Conservation (phyloP, 1,140 invertebrate species). For the Sinonovacula constricta region DNA sequence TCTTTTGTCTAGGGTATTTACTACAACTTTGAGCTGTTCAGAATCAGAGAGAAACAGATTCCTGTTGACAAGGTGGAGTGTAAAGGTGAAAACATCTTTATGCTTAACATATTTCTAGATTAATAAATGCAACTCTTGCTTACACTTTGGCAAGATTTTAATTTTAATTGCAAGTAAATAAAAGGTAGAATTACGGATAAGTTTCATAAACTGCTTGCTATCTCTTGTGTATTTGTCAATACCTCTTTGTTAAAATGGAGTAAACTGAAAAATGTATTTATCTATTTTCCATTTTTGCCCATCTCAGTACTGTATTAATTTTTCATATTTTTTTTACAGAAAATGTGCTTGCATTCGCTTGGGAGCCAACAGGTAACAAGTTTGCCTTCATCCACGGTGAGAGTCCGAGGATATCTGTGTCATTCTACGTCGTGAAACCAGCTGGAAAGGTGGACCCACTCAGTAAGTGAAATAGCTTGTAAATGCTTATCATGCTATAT, state of each 20-base stretch:
- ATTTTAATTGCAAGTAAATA: conserved; percentile 1
- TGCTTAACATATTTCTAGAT: too few species aligned
- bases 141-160: too few species aligned
- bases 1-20: conserved; percentile 89
- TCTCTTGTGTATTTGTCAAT: too few species aligned
- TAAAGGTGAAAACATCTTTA: too few species aligned
- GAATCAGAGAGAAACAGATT: conserved; percentile 97
- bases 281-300: neutral
- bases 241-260: too few species aligned
- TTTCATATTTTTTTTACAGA: conserved; percentile 72
- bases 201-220: too few species aligned
- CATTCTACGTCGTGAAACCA: conserved; percentile 94
- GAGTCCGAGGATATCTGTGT: conserved; percentile 91
- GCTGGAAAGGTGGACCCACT: conserved; percentile 91
- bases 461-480: conserved; percentile 81
- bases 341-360: conserved; percentile 95
- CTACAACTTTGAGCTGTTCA: conserved; percentile 99
- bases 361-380: conserved; percentile 98
- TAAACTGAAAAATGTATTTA: too few species aligned
- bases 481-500: too few species aligned
- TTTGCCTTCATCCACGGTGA: conserved; percentile 98
- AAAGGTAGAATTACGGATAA: too few species aligned
- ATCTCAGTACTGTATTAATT: neutral
- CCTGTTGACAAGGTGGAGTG: conserved; percentile 98
- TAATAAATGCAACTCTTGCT: too few species aligned